Evolutionary conservation across 2,113 vertebrate species (phyloP).

Genomic region (Eptesicus fuscus): DNA sequence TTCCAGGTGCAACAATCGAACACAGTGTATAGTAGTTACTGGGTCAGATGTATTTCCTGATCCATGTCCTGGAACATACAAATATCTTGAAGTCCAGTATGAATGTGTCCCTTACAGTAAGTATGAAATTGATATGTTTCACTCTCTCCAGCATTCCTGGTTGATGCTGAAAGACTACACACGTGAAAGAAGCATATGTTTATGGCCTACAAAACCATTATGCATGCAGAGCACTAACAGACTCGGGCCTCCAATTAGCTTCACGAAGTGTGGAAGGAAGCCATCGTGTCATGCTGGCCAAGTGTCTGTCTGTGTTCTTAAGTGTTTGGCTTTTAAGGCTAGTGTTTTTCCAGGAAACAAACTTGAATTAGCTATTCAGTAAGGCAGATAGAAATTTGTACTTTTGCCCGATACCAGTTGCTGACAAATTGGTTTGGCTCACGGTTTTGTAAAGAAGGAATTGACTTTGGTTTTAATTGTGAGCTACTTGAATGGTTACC

Average conservation of each 20-base stretch:
- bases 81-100: conserved; percentile 99
- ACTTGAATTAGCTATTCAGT: conserved; percentile 87
- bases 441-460: conserved; percentile 83
- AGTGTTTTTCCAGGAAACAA: conserved; percentile 86
- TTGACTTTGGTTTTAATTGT: conserved; percentile 84
- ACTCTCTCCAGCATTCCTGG: conserved; percentile 74
- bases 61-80: conserved; percentile 99
- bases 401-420: conserved; percentile 85
- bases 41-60: conserved; percentile 99
- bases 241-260: conserved; percentile 82
- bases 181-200: conserved; percentile 80
- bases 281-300: conserved; percentile 83
- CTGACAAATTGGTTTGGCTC: conserved; percentile 89
- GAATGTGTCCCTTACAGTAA: conserved; percentile 99
- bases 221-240: conserved; percentile 84
- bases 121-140: conserved; percentile 83
- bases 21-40: conserved; percentile 98
- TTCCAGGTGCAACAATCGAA: conserved; percentile 99
- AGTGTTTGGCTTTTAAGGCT: conserved; percentile 87
- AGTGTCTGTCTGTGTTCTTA: conserved; percentile 86
- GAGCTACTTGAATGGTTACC: conserved; percentile 81
- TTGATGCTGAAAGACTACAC: conserved; percentile 75
- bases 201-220: conserved; percentile 80
- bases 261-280: conserved; percentile 84
- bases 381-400: conserved; percentile 85